Evolutionary conservation across 2,888 invertebrate species (phyloP).

Genomic region (Drosophila anceps): DNA sequence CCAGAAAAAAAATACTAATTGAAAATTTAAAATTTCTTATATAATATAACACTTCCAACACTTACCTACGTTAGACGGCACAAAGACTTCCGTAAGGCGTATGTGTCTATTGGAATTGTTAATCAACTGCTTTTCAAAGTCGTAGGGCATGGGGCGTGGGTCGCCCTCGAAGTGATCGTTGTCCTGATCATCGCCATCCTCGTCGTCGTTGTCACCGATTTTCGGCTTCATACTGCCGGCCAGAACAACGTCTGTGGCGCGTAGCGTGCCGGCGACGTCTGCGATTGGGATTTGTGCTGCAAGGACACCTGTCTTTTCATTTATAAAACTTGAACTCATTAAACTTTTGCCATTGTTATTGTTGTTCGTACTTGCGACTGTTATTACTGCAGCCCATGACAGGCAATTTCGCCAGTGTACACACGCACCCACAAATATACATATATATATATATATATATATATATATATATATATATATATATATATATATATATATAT

Average conservation of each 20-base stretch:
- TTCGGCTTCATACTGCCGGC: slow-evolving; percentile 33
- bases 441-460: not conserved
- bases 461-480: slow-evolving; percentile 5
- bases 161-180: slow-evolving; percentile 70
- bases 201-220: slow-evolving; percentile 19
- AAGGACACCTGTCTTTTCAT: slow-evolving; percentile 73
- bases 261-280: slow-evolving; percentile 64
- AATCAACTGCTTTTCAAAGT: slow-evolving; percentile 83
- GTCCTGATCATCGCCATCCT: slow-evolving; percentile 43
- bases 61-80: slow-evolving; percentile 74
- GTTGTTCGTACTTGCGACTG: slow-evolving; percentile 47
- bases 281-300: slow-evolving; percentile 54
- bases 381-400: slow-evolving; percentile 64
- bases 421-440: slow-evolving; percentile 44
- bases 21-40: not conserved
- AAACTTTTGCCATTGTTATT: slow-evolving; percentile 70
- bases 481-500: too few relatives aligned
- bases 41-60: not conserved
- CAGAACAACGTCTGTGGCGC: slow-evolving; percentile 50
- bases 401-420: slow-evolving; percentile 56
- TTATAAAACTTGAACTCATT: slow-evolving; percentile 81
- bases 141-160: slow-evolving; percentile 76
- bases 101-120: slow-evolving; percentile 79
- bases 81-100: slow-evolving; percentile 74
- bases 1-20: not conserved